Percentiles rank a stretch among this genome's conserved stretches.
These are phyloP conservation scores for Mus pahari DNA, from an alignment of 2,113 vertebrate genomes.

Conservation along the genomic window DNA sequence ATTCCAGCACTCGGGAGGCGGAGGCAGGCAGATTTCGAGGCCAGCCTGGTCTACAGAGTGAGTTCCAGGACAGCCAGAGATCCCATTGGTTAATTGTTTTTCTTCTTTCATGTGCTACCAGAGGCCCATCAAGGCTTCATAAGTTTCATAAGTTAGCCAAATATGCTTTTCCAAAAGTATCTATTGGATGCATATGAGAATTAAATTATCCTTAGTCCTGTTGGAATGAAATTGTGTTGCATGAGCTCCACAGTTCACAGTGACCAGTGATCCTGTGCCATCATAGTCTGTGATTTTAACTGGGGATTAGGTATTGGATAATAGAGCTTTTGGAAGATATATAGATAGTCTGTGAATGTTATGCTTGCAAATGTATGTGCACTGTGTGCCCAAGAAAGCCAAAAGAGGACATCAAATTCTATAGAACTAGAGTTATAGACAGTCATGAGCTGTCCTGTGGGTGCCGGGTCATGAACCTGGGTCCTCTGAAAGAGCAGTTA, in stretches of 20 bases:
- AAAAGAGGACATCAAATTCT: background rate
- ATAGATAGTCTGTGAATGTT: background rate
- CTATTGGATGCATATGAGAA: background rate
- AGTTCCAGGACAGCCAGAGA: too few relatives aligned
- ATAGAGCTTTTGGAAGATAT: background rate
- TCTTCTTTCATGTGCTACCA: background rate
- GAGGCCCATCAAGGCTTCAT: background rate
- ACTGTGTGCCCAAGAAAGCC: too few relatives aligned
- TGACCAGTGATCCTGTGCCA: background rate
- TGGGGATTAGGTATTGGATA: background rate
- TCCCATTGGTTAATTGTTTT: background rate
- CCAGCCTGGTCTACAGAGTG: too few relatives aligned
- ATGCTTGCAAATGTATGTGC: background rate
- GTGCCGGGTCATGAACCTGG: background rate
- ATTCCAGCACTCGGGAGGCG: too few relatives aligned
- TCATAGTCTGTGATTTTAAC: background rate
- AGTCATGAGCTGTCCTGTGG: background rate
- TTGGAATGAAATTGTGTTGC: background rate
- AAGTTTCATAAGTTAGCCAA: background rate
- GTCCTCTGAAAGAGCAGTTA: background rate
- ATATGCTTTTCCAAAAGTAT: background rate
- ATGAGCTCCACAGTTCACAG: background rate
- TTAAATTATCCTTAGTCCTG: background rate
- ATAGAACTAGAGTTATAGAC: background rate
- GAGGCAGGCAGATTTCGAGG: too few relatives aligned